Evolutionary conservation across 2,888 invertebrate genomes (phyloP).

Genomic region (Eupithecia insigniata): DNA sequence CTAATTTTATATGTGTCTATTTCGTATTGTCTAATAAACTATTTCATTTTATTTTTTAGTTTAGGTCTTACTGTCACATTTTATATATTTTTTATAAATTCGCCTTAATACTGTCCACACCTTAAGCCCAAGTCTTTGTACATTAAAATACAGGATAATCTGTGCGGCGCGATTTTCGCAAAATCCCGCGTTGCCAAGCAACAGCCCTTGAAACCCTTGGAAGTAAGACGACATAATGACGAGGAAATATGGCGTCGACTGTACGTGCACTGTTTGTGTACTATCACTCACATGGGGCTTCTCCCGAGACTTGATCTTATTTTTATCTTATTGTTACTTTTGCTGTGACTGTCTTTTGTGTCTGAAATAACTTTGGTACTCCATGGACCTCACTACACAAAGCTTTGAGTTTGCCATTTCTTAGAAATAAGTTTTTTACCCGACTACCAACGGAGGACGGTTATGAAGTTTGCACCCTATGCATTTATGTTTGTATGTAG

Average conservation of each 20-base stretch:
- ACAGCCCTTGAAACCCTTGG: slow-evolving; percentile 68
- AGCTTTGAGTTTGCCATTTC: not conserved
- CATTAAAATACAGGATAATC: slow-evolving; percentile 65
- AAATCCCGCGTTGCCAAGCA: slow-evolving; percentile 71
- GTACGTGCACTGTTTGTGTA: slow-evolving; percentile 48
- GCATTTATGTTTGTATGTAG: no score
- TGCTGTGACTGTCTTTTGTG: slow-evolving; percentile 11
- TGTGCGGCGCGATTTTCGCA: slow-evolving; percentile 69
- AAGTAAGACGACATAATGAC: slow-evolving; percentile 75
- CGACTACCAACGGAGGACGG: no score
- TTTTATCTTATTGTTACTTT: slow-evolving; percentile 19
- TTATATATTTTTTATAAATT: not conserved
- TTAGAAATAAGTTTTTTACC: not conserved
- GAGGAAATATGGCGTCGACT: slow-evolving; percentile 66
- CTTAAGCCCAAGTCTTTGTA: slow-evolving; percentile 39
- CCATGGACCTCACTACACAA: not conserved
- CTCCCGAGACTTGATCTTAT: slow-evolving; percentile 25
- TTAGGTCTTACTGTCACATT: no score
- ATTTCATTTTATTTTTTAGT: no score
- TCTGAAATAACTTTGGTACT: not conserved
- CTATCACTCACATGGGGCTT: slow-evolving; percentile 30
- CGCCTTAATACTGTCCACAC: slow-evolving; percentile 18
- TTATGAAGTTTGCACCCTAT: no score
- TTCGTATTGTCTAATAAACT: no score
- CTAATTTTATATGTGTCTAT: no score